Evolutionary conservation across 2,888 invertebrate species (phyloP).

Genomic region (Julus scanicus): DNA sequence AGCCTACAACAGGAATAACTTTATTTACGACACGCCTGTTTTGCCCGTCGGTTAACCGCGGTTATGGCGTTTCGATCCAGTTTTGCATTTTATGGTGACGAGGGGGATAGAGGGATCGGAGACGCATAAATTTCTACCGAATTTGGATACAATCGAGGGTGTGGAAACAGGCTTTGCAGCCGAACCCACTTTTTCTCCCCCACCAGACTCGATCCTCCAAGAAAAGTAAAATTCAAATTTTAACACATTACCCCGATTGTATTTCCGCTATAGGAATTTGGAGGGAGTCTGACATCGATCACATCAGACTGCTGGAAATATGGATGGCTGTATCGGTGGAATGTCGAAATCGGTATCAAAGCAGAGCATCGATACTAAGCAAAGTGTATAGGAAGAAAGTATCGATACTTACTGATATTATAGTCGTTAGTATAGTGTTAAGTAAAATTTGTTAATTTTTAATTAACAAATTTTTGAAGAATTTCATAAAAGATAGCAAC

Average conservation of each 20-base stretch:
- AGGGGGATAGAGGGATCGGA: not conserved
- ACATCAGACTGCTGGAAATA: not conserved
- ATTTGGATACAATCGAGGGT: constrained; percentile 33
- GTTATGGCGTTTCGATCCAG: not conserved
- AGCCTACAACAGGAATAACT: not conserved
- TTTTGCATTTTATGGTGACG: constrained; percentile 33
- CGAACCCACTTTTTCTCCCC: constrained; percentile 2
- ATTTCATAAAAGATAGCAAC: too few relatives aligned
- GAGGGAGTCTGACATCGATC: not conserved
- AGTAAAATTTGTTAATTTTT: too few relatives aligned
- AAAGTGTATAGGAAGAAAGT: too few relatives aligned
- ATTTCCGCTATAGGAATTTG: not conserved
- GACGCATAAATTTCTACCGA: not conserved
- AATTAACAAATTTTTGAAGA: too few relatives aligned
- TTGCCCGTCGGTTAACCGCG: constrained; percentile 27
- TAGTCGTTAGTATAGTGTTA: too few relatives aligned
- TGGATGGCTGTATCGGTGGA: too few relatives aligned
- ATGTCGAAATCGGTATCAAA: too few relatives aligned
- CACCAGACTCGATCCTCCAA: not conserved
- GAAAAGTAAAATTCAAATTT: not conserved
- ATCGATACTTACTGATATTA: too few relatives aligned
- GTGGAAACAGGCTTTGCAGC: not conserved
- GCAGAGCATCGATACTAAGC: too few relatives aligned
- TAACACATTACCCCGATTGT: not conserved
- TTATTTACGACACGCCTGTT: constrained; percentile 8